Base-by-base conservation (phyloP, 2,888 invertebrate genomes). In the Rotaria magnacalcarata region DNA sequence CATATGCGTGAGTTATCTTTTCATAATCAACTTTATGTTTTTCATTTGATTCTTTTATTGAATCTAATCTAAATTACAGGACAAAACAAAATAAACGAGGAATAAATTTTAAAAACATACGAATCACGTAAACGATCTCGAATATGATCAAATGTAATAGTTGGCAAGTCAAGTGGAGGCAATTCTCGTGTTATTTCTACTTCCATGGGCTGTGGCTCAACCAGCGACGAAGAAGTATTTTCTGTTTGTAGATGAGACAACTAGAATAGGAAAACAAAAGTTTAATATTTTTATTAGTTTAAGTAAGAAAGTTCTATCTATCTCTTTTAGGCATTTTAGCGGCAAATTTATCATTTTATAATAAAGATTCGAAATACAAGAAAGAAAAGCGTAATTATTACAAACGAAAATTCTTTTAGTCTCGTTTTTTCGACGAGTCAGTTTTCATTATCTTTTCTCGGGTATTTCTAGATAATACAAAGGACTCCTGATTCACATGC, bases 41-140 rank as follows among this genome's bases (percentile, higher is more conserved):
- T 85, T 92, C 90, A 88, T 93, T 92, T 21, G 94, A 92, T 88
- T 93, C 93, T 87, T 92, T 92, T 87, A 94, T 90, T 87, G 92
- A 93, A n/a, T 90, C 90, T 84, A 94, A 91, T 88, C 94, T 93
- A 88, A 41, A 89, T 87, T 34, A 34, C 34, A 60, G 67, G 1
- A 16, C 14, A 50, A 84, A 67, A 74, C 21, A 80, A 27, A 52
- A 50, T 14, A 85, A 86, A 84, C 52, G 7, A 21, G 74, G 80
- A 85, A 8, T n/a, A 86, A 27, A 27, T 14, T n/a, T 67, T 11
- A 27, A 60, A 67, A 24, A 75, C 43, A 41, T 75, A 75, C 75
- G 47, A 43, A 43, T 41, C 21, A 43, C 21, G 6, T 47, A 75
- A 43, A 43, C 47, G 41, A 43, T 75, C 43, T 43, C 75, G 75